Evolutionary conservation across 2,113 vertebrate genomes (phyloP).

Genomic region (Corythornis cristatus): DNA sequence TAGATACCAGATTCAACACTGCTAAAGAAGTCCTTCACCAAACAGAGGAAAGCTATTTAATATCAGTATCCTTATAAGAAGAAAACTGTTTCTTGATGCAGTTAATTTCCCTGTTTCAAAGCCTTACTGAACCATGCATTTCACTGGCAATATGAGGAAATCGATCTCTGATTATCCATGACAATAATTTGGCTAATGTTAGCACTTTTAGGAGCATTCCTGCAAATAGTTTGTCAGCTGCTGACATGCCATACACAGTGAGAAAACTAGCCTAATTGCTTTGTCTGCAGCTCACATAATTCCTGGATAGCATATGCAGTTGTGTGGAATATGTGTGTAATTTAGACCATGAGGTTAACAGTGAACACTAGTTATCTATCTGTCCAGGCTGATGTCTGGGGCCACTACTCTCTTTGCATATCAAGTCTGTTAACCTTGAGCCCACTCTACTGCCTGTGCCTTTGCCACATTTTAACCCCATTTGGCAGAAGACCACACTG

Average conservation of each 20-base stretch:
- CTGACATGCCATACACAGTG: conserved; percentile 10
- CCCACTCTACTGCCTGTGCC: neutral
- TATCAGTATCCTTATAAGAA: neutral
- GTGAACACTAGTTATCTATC: neutral
- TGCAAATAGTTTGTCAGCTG: conserved; percentile 43
- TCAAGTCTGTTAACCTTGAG: neutral
- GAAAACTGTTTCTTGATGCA: neutral
- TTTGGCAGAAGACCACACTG: neutral
- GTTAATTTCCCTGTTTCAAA: neutral
- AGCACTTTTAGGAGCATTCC: conserved; percentile 17
- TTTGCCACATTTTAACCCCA: neutral
- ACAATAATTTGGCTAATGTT: conserved; percentile 56
- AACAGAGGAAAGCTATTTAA: neutral
- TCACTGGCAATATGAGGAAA: neutral
- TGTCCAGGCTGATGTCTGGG: neutral
- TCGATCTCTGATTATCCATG: conserved; percentile 36
- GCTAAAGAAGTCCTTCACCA: neutral
- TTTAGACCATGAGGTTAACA: neutral
- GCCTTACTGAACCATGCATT: neutral
- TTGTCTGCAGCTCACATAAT: conserved; percentile 40
- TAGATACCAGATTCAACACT: neutral
- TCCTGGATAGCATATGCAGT: neutral
- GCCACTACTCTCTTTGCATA: neutral
- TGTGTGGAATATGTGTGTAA: neutral
- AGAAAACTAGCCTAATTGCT: conserved; percentile 55